Base-by-base conservation (phyloP, 1,140 invertebrate species). In the Dreissena rostriformis region DNA sequence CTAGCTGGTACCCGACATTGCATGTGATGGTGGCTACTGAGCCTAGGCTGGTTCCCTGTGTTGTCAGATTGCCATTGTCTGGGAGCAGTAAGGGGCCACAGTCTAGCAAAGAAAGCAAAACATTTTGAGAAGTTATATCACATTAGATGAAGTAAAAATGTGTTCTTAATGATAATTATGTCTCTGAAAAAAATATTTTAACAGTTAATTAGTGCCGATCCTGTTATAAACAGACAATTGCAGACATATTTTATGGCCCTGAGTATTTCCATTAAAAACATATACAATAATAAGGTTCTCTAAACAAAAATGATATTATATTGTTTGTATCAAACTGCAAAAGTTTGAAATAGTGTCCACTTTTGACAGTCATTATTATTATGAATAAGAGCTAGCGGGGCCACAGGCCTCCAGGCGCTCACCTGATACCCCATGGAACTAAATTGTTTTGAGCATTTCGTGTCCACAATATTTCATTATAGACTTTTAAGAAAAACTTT, bases 41-140 rank as follows among this genome's bases (percentile, higher is more conserved):
- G 8, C 80, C 82, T 82, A 78, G 89, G 22, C 85, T 87, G 84
- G 94, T 94, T 67, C 90, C 90, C 19, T 84, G 83, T 17, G 87
- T 87, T 51, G 79, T 71, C 24, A 90, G 84, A 5, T 83, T 79
- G 22, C 89, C 91, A 82, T 89, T 82, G 0, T n/a, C 17, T 24
- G 86, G 66, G 15, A 49, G 53, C 8, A 24, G 75, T 8, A 89
- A 88, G 0, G 22, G 17, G 19, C 87, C 86, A 84, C 90, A 91
- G 49, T 81, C 79, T 81, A 26, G 0, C 57, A 71, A 6, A 65
- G 0, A 28, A 22, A 24, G 12, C 17, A 49, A 12, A 10, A 71
- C n/a, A 39, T 8, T 39, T 39, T 39, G 17, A 39, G 7, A 71
- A 51, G 11, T 15, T n/a, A 49, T 51, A 4, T 15, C 14, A 15